Evolutionary conservation across 1,140 invertebrate species (phyloP).

Genomic region (Drosophila biarmipes): DNA sequence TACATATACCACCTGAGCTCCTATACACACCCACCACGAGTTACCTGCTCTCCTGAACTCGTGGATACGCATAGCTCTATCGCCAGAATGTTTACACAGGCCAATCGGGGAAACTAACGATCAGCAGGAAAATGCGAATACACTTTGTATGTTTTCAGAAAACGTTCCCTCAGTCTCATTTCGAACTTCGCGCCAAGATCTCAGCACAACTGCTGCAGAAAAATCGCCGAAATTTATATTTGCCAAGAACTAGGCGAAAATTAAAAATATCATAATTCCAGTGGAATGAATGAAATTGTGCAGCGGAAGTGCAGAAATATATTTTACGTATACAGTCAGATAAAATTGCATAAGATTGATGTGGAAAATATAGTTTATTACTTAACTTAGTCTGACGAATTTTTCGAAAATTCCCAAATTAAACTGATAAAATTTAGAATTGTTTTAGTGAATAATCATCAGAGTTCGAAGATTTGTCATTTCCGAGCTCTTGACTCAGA

Average conservation of each 20-base stretch:
- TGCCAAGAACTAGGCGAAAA: slow-evolving; percentile 40
- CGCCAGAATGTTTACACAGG: slow-evolving; percentile 30
- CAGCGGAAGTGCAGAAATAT: slow-evolving; percentile 44
- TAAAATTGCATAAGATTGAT: slow-evolving; percentile 63
- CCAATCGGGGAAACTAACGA: slow-evolving; percentile 9
- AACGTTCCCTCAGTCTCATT: slow-evolving; percentile 52
- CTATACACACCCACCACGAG: background rate
- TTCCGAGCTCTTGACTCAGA: slow-evolving; percentile 46
- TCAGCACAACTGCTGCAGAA: slow-evolving; percentile 22
- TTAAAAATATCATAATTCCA: slow-evolving; percentile 35
- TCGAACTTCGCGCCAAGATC: slow-evolving; percentile 59
- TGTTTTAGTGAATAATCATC: slow-evolving; percentile 8
- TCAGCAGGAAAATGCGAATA: slow-evolving; percentile 32
- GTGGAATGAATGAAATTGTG: slow-evolving; percentile 12
- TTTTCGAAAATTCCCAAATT: slow-evolving; percentile 1
- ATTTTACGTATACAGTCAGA: slow-evolving; percentile 24
- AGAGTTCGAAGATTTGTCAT: slow-evolving; percentile 19
- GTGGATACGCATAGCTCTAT: slow-evolving; percentile 19
- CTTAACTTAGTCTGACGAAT: slow-evolving; percentile 13
- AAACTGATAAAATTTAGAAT: slow-evolving; percentile 6
- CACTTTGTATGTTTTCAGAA: slow-evolving; percentile 26
- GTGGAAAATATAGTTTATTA: slow-evolving; percentile 41
- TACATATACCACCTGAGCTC: background rate
- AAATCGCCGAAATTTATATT: slow-evolving; percentile 17
- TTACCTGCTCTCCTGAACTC: slow-evolving; percentile 21